Evolutionary conservation across 2,888 invertebrate genomes (phyloP).

Genomic region (Nomada fabriciana): DNA sequence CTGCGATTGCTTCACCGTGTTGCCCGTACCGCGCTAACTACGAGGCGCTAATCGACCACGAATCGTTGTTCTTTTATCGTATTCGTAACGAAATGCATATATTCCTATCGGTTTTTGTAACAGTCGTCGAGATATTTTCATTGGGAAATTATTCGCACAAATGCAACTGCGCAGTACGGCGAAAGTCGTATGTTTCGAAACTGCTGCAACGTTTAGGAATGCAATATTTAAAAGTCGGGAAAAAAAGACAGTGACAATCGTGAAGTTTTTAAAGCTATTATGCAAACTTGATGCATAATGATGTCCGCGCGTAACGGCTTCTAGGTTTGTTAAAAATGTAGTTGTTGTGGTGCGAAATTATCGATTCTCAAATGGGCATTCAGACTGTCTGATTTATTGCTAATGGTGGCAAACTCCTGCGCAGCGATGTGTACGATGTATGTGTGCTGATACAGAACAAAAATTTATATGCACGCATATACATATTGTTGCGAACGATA

Average conservation of each 20-base stretch:
- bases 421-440: not conserved
- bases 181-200: not conserved
- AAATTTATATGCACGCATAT: not conserved
- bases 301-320: too few relatives aligned
- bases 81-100: not conserved
- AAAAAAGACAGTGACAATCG: not conserved
- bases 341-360: not conserved
- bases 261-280: not conserved
- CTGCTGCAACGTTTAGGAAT: not conserved
- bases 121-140: too few relatives aligned
- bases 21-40: not conserved
- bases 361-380: not conserved
- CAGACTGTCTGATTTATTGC: not conserved
- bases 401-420: too few relatives aligned
- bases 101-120: not conserved
- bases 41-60: too few relatives aligned
- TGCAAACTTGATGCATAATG: not conserved
- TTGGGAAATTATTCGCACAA: too few relatives aligned
- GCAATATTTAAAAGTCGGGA: not conserved
- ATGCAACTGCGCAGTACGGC: not conserved
- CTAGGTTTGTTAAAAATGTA: not conserved
- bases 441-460: not conserved
- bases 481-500: not conserved
- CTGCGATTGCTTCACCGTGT: conserved; percentile 3
- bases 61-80: too few relatives aligned